phyloP scores from a whole-genome alignment of 92 coral and sea anemone genomes.

The Heliopora coerulea region DNA sequence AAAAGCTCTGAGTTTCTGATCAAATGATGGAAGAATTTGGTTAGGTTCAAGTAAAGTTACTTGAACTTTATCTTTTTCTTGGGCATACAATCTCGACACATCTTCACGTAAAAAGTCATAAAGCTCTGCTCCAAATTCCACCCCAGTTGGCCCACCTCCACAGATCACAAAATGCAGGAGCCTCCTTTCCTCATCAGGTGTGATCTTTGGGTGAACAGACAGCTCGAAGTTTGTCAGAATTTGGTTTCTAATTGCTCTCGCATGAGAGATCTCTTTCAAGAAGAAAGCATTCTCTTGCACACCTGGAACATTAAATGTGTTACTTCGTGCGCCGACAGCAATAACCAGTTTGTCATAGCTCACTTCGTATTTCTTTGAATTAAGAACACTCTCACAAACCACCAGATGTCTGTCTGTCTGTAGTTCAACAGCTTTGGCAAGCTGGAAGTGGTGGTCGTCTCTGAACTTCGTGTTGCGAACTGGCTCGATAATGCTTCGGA shows the following conservation, averaged over 20 bases:
- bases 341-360: slow-evolving; percentile 83
- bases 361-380: slow-evolving; percentile 63
- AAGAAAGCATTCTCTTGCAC: slow-evolving; percentile 87
- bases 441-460: slow-evolving; percentile 97
- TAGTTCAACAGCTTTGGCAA: slow-evolving; percentile 79
- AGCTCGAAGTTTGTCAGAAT: slow-evolving; percentile 95
- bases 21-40: slow-evolving; percentile 97
- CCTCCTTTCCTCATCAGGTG: slow-evolving; percentile 69
- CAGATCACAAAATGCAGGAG: slow-evolving; percentile 94
- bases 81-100: slow-evolving; percentile 80
- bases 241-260: slow-evolving; percentile 88
- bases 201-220: slow-evolving; percentile 87
- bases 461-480: slow-evolving; percentile 91
- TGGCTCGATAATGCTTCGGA: slow-evolving; percentile 95
- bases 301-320: slow-evolving; percentile 94
- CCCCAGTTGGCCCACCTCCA: slow-evolving; percentile 99
- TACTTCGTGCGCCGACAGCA: slow-evolving; percentile 95
- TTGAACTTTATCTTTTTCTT: slow-evolving; percentile 76
- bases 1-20: slow-evolving; percentile 72
- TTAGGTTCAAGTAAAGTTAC: slow-evolving; percentile 90
- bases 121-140: slow-evolving; percentile 97
- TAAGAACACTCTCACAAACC: slow-evolving; percentile 72
- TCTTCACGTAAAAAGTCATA: slow-evolving; percentile 94
- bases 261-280: slow-evolving; percentile 93
- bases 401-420: slow-evolving; percentile 57